Evolutionary conservation across 2,888 invertebrate species (phyloP).

Genomic region (Papilio demoleus): DNA sequence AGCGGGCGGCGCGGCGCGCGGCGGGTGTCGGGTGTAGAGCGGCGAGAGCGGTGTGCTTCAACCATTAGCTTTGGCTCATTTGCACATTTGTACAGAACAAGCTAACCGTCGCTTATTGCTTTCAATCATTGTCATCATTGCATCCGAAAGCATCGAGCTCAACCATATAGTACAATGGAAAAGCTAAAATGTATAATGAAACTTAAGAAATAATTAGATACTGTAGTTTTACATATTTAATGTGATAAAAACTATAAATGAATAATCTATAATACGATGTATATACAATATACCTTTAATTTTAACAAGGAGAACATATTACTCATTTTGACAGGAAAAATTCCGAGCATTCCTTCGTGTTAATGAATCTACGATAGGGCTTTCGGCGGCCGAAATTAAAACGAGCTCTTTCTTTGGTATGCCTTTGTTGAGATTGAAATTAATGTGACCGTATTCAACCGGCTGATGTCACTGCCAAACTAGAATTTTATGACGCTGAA

Average conservation of each 20-base stretch:
- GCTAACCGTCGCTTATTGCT: neutral
- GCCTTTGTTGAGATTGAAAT: constrained; percentile 22
- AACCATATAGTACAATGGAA: neutral
- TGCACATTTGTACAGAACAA: constrained; percentile 3
- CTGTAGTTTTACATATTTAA: neutral
- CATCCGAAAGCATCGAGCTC: neutral
- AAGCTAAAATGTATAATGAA: neutral
- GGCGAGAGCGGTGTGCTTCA: constrained; percentile 11
- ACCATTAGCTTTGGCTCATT: constrained; percentile 24
- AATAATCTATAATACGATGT: neutral
- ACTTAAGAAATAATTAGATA: neutral
- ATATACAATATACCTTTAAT: neutral
- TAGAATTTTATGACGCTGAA: constrained; percentile 4
- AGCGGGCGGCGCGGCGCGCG: constrained; percentile 2
- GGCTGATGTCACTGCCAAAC: constrained; percentile 2
- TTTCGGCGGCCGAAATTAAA: constrained; percentile 17
- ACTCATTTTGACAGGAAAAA: constrained; percentile 14
- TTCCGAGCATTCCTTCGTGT: constrained; percentile 20
- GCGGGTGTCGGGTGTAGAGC: neutral
- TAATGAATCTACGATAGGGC: constrained; percentile 25
- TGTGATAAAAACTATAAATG: neutral
- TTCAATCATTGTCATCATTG: constrained; percentile 2
- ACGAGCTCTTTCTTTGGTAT: constrained; percentile 27
- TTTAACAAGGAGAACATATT: constrained; percentile 1
- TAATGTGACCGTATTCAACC: constrained; percentile 20